phyloP scores from a whole-genome alignment of 2,888 invertebrate species.

The Parelbella ahira region DNA sequence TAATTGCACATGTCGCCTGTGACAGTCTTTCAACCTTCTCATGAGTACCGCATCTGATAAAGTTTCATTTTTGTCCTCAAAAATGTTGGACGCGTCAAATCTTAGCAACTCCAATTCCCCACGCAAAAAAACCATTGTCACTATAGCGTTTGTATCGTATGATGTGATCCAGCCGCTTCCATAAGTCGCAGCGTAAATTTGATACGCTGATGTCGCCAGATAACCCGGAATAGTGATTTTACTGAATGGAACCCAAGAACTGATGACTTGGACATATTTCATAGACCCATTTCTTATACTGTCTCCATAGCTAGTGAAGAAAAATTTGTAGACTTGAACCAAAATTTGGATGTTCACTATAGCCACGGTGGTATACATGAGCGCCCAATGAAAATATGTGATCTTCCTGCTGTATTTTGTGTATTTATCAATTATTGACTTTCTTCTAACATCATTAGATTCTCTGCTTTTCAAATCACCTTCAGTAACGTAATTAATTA shows the following conservation, averaged over 20 bases:
- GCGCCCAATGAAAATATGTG: constrained; percentile 55
- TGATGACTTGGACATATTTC: constrained; percentile 55
- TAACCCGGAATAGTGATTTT: constrained; percentile 52
- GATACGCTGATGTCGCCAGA: constrained; percentile 47
- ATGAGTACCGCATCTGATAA: constrained; percentile 33
- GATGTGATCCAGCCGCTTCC: constrained; percentile 69
- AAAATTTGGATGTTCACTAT: constrained; percentile 47
- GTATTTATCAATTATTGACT: constrained; percentile 39
- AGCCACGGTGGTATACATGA: constrained; percentile 60
- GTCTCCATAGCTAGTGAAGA: constrained; percentile 47
- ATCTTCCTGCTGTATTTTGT: constrained; percentile 61
- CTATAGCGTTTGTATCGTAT: constrained; percentile 63
- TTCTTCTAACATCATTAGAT: constrained; percentile 37
- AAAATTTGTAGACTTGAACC: constrained; percentile 50
- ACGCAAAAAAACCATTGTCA: constrained; percentile 66
- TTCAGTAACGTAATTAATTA: constrained; percentile 57
- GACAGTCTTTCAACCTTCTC: constrained; percentile 48
- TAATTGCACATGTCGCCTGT: constrained; percentile 53
- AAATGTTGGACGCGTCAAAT: constrained; percentile 50
- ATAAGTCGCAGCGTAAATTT: constrained; percentile 59
- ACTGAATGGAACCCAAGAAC: constrained; percentile 67
- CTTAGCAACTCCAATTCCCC: constrained; percentile 55
- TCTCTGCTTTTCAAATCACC: constrained; percentile 50
- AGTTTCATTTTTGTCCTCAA: constrained; percentile 37
- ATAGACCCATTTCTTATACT: constrained; percentile 52